Evolutionary conservation across 2,888 invertebrate species (phyloP).

Genomic region (Neocrepidodera transversa): DNA sequence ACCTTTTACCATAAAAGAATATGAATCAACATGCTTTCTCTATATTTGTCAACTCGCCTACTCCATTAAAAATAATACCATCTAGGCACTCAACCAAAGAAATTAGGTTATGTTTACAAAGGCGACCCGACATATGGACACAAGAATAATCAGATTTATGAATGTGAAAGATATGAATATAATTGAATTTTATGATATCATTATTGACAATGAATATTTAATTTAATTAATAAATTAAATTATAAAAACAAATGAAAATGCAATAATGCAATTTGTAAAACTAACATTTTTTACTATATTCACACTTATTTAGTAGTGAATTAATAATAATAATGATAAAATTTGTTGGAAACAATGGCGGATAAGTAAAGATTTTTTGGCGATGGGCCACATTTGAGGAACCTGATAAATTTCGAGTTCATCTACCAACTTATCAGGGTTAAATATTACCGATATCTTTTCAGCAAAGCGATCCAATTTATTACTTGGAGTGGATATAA

Average conservation of each 20-base stretch:
- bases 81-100: slow-evolving; percentile 1
- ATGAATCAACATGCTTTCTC: too few relatives aligned
- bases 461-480: slow-evolving; percentile 8
- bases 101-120: slow-evolving; percentile 18
- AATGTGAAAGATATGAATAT: too few relatives aligned
- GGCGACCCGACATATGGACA: slow-evolving; percentile 1
- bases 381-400: not conserved
- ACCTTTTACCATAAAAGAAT: slow-evolving; percentile 11
- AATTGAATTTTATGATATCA: too few relatives aligned
- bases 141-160: slow-evolving; percentile 12
- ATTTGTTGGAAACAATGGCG: slow-evolving; percentile 2
- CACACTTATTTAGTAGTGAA: too few relatives aligned
- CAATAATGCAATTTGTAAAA: too few relatives aligned
- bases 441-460: slow-evolving; percentile 8
- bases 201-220: too few relatives aligned
- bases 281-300: too few relatives aligned
- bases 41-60: not conserved
- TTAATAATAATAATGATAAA: too few relatives aligned
- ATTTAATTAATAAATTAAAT: too few relatives aligned
- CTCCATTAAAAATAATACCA: slow-evolving; percentile 23
- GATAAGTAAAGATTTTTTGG: not conserved
- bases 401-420: slow-evolving; percentile 13
- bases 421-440: slow-evolving; percentile 12
- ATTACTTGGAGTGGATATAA: slow-evolving; percentile 4
- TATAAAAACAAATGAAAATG: too few relatives aligned